Conservation (phyloP, 1,140 invertebrate genomes). For the Papilio polyxenes region DNA sequence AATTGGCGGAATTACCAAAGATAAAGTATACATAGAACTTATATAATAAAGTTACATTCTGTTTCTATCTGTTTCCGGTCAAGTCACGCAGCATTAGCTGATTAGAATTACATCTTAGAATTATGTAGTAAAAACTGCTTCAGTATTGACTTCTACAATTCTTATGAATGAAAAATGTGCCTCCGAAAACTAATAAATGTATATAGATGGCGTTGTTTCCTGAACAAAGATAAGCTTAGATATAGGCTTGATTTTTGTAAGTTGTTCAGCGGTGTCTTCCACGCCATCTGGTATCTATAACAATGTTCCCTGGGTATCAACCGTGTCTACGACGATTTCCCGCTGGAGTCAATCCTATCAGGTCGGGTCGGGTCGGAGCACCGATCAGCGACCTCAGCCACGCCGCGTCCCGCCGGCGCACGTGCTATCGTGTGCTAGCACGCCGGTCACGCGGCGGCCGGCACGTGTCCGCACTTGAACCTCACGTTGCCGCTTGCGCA, state of each 20-base stretch:
- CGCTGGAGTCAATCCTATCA: background rate
- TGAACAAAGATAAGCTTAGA: background rate
- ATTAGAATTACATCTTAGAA: background rate
- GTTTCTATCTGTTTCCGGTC: constrained; percentile 5
- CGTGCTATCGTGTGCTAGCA: constrained; percentile 50
- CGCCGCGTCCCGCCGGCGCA: constrained; percentile 55
- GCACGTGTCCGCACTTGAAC: constrained; percentile 74
- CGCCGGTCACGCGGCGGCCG: constrained; percentile 64
- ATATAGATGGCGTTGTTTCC: background rate
- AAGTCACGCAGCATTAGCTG: background rate
- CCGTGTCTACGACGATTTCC: background rate
- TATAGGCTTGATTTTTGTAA: background rate
- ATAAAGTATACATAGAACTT: background rate
- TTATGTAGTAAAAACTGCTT: background rate
- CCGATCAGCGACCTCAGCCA: constrained; percentile 54
- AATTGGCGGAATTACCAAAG: background rate
- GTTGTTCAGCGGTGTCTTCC: background rate
- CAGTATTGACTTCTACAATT: background rate
- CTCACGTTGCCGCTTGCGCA: constrained; percentile 76
- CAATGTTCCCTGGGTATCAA: background rate
- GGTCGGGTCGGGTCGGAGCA: constrained; percentile 9
- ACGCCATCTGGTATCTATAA: background rate
- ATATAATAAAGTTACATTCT: constrained; percentile 14
- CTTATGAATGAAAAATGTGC: background rate
- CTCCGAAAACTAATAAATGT: background rate